phyloP scores from a whole-genome alignment of 2,113 vertebrate species.

The Meriones unguiculatus region DNA sequence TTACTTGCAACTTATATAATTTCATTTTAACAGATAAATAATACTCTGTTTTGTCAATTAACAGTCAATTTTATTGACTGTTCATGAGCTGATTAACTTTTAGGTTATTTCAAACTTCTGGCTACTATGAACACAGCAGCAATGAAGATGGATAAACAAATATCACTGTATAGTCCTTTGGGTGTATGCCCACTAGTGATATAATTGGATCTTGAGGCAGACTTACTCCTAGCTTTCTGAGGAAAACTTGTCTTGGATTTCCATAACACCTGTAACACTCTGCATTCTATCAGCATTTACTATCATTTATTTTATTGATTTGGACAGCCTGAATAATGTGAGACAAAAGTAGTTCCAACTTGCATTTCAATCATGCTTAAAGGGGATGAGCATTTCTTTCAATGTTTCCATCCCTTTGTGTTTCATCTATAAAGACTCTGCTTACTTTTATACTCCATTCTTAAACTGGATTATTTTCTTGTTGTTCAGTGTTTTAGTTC shows the following conservation, averaged over 20 bases:
- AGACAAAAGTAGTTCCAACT: neutral
- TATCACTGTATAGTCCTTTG: neutral
- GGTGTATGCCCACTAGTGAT: neutral
- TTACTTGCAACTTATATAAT: neutral
- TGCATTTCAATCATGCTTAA: neutral
- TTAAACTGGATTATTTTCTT: neutral
- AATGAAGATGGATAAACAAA: neutral
- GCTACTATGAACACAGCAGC: neutral
- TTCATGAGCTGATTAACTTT: neutral
- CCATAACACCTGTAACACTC: neutral
- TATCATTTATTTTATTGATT: neutral
- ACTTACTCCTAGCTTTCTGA: neutral
- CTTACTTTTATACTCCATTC: neutral
- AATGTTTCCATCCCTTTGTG: neutral
- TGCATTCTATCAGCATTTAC: neutral
- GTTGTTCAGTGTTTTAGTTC: neutral
- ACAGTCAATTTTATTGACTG: neutral
- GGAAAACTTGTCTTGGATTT: neutral
- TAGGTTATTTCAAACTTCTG: neutral
- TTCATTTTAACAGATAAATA: neutral
- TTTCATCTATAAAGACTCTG: neutral
- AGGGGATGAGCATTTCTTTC: neutral
- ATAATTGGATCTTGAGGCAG: neutral
- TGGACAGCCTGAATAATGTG: neutral
- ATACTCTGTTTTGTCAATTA: neutral